Evolutionary conservation across 2,888 invertebrate species (phyloP), one percentile per base, ranked within the genome.

Genomic region (Achlya flavicornis): DNA sequence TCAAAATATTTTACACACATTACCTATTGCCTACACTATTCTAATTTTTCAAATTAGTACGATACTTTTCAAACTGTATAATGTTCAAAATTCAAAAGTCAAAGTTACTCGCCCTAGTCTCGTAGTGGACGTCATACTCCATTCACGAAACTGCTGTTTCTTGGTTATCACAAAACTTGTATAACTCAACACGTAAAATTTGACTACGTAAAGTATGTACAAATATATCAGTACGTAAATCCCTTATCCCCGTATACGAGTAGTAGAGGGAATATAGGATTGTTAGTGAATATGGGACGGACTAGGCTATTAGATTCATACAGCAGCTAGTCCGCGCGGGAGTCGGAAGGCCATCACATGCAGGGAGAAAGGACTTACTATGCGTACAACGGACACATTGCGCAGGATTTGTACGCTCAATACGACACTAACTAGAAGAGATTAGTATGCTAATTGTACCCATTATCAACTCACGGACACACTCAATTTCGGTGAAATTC

Each of bases 51-150:
- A 88, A 88, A 77, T 74, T 81, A 80, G 82, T 86, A 84, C 83
- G 76, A 78, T 83, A 84, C 73, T 83, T 80, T 84, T 83, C 82
- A 90, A 91, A 89, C 82, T 84, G 79, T 74, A 81, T 83, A 87
- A 89, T 86, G 86, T 89, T 90, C 83, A 87, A 87, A 88, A 83
- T 41, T 41, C 41, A 41, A 12, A 41, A 41, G 41, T 80, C 84
- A 89, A 91, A 89, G 77, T 93, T 93, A 93, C 93, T 93, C 93
- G 93, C 93, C 93, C 92, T 92, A 92, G 81, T 81, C 77, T 71
- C 85, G 92, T 76, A 81, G 88, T 76, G 83, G 91, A 80, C 85
- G 87, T 84, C 88, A 77, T 76, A 80, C 87, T 88, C 84, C 86
- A 81, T 85, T 83, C 88, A 84, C 83, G 87, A 75, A 80, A 86